Evolutionary conservation across 2,888 invertebrate genomes (phyloP).

Genomic region (Smittia aterrima): DNA sequence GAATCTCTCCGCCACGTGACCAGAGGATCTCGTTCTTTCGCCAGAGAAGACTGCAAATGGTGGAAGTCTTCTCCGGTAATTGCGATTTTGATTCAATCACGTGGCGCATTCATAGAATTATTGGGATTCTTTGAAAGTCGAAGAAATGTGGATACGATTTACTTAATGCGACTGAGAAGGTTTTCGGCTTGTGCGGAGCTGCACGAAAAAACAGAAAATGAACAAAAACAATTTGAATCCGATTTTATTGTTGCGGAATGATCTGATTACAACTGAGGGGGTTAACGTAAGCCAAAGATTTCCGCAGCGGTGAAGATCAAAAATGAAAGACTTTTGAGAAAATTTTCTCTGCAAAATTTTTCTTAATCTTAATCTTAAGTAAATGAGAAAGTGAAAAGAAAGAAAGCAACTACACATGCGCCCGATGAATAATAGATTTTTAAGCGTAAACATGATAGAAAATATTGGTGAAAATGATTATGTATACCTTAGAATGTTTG

Average conservation of each 20-base stretch:
- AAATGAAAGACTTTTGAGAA: conserved; percentile 22
- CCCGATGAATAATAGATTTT: conserved; percentile 28
- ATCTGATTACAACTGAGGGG: conserved; percentile 1
- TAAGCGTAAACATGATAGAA: conserved; percentile 34
- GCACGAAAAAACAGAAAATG: conserved; percentile 18
- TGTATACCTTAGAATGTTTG: conserved; percentile 41
- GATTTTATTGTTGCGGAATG: conserved; percentile 5
- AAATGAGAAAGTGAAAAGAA: not conserved
- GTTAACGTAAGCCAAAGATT: not conserved
- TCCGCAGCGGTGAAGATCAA: not conserved
- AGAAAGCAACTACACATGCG: not conserved
- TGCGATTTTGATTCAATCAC: no score
- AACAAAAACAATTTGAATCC: conserved; percentile 31
- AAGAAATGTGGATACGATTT: not conserved
- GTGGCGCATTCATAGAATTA: no score
- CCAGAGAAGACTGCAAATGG: not conserved
- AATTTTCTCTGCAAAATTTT: not conserved
- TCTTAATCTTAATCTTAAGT: conserved; percentile 4
- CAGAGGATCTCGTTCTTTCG: not conserved
- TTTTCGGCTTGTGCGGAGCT: not conserved
- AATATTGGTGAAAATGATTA: conserved; percentile 35
- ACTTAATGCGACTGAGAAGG: conserved; percentile 10
- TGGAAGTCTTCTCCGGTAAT: not conserved
- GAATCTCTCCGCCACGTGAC: not conserved
- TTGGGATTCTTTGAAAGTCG: no score